These are phyloP conservation scores for Nemopilema nomurai DNA, from an alignment of 30 jellyfish, hydroid and myxozoan genomes.

Conservation along the genomic window DNA sequence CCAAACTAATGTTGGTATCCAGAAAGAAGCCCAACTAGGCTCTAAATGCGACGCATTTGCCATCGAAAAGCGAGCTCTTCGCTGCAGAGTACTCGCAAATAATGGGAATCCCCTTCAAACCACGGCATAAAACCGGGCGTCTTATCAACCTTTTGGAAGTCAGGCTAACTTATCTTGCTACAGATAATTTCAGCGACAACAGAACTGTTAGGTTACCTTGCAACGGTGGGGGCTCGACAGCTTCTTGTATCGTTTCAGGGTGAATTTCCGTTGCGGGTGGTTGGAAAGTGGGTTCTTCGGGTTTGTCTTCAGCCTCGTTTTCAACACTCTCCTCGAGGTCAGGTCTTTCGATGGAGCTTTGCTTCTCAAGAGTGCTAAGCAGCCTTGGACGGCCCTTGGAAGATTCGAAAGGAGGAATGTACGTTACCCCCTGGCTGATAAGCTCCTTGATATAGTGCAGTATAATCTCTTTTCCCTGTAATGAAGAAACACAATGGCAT, in stretches of 20 bases:
- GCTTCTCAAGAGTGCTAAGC: constrained; percentile 74
- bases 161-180: no score
- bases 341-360: constrained; percentile 68
- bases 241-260: constrained; percentile 56
- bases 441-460: constrained; percentile 71
- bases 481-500: neutral
- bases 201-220: constrained; percentile 63
- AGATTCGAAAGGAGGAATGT: constrained; percentile 74
- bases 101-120: no score
- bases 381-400: constrained; percentile 90
- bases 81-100: no score
- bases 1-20: no score
- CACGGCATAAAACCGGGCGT: no score
- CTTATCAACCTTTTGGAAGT: no score
- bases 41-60: no score
- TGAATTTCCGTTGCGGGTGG: constrained; percentile 48
- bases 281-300: constrained; percentile 41
- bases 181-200: no score
- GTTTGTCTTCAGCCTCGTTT: constrained; percentile 45
- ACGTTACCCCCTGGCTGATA: constrained; percentile 73
- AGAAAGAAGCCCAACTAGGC: no score
- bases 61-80: no score
- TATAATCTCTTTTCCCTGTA: constrained; percentile 89
- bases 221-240: constrained; percentile 97
- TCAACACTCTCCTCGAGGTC: constrained; percentile 50